A percentile compares a stretch with the other conserved stretches of the same genome.
These are phyloP conservation scores for Mongoloraphidia duomilia DNA, from an alignment of 2,888 invertebrate genomes.

Conservation along the genomic window DNA sequence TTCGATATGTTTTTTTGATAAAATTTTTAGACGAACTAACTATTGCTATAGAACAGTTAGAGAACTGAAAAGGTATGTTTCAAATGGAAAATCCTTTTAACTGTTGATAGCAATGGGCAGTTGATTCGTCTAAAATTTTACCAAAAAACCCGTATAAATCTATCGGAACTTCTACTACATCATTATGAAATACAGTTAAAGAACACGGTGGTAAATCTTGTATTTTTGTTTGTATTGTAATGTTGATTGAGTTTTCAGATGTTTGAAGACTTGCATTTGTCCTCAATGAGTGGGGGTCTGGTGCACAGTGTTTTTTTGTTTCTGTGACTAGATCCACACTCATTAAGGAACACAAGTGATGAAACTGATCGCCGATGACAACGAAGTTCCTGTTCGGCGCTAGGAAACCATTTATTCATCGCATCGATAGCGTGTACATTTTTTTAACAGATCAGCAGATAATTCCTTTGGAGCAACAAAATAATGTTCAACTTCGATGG, in stretches of 20 bases:
- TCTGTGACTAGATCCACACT: slow-evolving; percentile 83
- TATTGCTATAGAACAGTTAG: no score
- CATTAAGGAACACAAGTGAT: slow-evolving; percentile 45
- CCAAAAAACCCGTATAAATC: no score
- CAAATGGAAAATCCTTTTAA: no score
- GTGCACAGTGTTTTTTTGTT: slow-evolving; percentile 39
- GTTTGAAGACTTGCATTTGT: slow-evolving; percentile 15
- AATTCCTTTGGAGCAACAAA: slow-evolving; percentile 6
- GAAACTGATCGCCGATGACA: slow-evolving; percentile 8
- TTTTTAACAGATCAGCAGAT: slow-evolving; percentile 1
- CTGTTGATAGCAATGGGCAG: no score
- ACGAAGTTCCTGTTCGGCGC: background rate
- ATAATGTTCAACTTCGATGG: slow-evolving; percentile 52
- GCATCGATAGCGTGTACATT: slow-evolving; percentile 8
- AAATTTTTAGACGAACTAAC: no score
- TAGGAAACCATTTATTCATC: background rate
- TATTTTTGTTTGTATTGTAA: background rate
- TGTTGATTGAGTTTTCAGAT: background rate
- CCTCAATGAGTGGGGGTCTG: slow-evolving; percentile 60
- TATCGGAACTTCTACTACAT: no score
- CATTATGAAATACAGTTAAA: background rate
- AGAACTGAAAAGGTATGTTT: no score
- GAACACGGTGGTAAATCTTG: background rate
- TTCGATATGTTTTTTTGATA: no score
- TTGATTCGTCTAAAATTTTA: no score